These are phyloP conservation scores for Leptarthrus brevirostris DNA, from an alignment of 2,888 invertebrate species.

Conservation along the genomic window DNA sequence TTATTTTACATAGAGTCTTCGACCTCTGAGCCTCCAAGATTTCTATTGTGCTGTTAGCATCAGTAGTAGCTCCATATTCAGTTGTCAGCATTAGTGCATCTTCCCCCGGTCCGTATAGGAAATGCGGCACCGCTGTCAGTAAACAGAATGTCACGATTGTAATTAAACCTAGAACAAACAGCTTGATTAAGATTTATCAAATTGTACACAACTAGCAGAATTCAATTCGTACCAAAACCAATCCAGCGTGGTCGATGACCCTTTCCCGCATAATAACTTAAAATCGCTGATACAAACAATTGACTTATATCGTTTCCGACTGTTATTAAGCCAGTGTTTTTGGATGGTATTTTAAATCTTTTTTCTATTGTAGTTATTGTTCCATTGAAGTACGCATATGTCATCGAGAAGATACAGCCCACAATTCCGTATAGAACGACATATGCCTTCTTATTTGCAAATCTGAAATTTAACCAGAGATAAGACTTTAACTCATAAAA, in stretches of 20 bases:
- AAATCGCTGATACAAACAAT: conserved; percentile 73
- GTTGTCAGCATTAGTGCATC: conserved; percentile 73
- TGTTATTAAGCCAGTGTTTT: conserved; percentile 77
- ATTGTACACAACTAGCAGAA: not conserved
- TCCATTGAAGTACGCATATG: conserved; percentile 79
- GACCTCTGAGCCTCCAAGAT: conserved; percentile 68
- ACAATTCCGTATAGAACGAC: conserved; percentile 75
- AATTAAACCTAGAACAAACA: conserved; percentile 64
- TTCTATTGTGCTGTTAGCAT: conserved; percentile 58
- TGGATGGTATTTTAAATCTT: conserved; percentile 78
- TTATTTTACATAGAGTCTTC: conserved; percentile 71
- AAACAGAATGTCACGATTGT: conserved; percentile 75
- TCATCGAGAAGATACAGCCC: conserved; percentile 76
- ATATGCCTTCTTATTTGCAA: conserved; percentile 67
- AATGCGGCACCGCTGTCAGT: conserved; percentile 75
- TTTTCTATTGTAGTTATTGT: conserved; percentile 80
- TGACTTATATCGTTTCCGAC: conserved; percentile 82
- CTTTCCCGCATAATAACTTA: conserved; percentile 78
- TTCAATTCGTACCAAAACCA: conserved; percentile 67
- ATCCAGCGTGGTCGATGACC: conserved; percentile 81
- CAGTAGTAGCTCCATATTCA: conserved; percentile 70
- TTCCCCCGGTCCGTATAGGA: conserved; percentile 76
- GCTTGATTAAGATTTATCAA: not conserved
- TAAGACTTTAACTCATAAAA: not conserved
- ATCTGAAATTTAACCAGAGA: conserved; percentile 57